Evolutionary conservation across 2,888 invertebrate genomes (phyloP), one percentile per base, ranked within the genome.

Genomic region (Leptopterna dolabrata): DNA sequence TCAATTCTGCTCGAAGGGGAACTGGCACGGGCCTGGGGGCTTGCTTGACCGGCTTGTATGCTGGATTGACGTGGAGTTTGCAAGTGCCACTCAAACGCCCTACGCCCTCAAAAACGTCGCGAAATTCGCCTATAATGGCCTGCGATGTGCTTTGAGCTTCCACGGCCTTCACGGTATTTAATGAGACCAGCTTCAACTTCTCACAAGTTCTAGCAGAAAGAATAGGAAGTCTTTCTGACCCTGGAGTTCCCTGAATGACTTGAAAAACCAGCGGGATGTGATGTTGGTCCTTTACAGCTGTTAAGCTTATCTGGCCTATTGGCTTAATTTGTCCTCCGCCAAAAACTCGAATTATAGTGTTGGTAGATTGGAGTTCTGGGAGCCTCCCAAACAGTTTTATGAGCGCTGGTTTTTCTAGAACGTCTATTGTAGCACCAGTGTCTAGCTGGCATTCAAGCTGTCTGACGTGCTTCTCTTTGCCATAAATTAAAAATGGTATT

Each of bases 1-100:
- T 86, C 4, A 89, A 30, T 84, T 90, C 89, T 24, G 4, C n/a
- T 1, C 76, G 29, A 11, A 76, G 29, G 13, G 76, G 76, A 1
- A 87, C 81, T 27, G 81, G 87, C 1, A 87, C 19, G 0, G 63
- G 19, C 9, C 87, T 41, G 29, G 81, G 87, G n/a, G 81, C 9
- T 41, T 87, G 81, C 51, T 87, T 87, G 4, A 82, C 45, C 14
- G 81, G 87, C 14, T 16, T 51, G 36, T n/a, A 11, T 13, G 13
- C n/a, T 41, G 81, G 70, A 24, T 87, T 73, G 13, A 87, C n/a
- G 41, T 29, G 24, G 13, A 73, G 71, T 27, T 71, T 41, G 70
- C 70, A 84, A 0, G 6, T 13, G 1, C 84, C 84, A 2, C 27
- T 45, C 27, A 84, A 43, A 13, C 71, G 43, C 2, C 84, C 84